phyloP scores from a whole-genome alignment of 2,113 vertebrate genomes.

The Melospiza melodia region DNA sequence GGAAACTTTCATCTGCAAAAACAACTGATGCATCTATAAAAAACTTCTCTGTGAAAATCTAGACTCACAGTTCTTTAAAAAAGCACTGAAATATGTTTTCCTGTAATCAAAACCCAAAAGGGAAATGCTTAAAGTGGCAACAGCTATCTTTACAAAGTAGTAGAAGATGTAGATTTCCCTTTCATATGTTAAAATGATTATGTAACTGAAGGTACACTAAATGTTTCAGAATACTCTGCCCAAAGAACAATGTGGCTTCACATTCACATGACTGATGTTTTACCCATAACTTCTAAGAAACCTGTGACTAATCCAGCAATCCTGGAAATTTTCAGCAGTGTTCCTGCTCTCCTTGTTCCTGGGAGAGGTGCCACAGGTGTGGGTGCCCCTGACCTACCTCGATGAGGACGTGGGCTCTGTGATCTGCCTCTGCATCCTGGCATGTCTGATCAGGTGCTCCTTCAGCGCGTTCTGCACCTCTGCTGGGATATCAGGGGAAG shows the following conservation, averaged over 20 bases:
- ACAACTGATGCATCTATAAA: neutral
- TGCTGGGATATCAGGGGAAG: constrained; percentile 95
- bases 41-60: neutral
- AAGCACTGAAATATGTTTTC: neutral
- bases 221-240: neutral
- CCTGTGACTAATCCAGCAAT: neutral
- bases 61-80: neutral
- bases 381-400: constrained; percentile 75
- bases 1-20: neutral
- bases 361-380: accelerated
- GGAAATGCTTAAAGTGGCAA: neutral
- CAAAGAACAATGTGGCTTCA: neutral
- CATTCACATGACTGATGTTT: neutral
- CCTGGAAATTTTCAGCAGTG: neutral
- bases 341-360: neutral
- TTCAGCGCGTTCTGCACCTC: constrained; percentile 92
- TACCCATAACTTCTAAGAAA: neutral
- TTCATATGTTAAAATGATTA: neutral
- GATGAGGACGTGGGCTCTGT: constrained; percentile 96
- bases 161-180: neutral
- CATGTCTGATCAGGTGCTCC: constrained; percentile 88
- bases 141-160: neutral
- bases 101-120: neutral
- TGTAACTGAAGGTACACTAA: neutral
- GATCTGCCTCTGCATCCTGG: constrained; percentile 94